Evolutionary conservation across 2,113 vertebrate species (phyloP).

Genomic region (Uria aalge): DNA sequence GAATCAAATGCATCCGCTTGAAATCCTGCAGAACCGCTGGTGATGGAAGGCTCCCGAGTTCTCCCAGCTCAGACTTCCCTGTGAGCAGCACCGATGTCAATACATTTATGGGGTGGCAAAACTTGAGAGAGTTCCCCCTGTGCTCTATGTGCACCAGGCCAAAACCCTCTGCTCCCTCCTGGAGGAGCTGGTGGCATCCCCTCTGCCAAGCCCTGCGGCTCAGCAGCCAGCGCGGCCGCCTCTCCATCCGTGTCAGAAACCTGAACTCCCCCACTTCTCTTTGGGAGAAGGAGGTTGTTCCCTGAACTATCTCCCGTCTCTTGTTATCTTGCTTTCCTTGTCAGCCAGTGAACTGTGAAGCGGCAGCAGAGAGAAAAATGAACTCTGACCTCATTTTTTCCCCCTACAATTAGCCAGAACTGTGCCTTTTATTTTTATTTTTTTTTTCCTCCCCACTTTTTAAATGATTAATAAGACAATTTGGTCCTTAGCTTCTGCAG

Average conservation of each 20-base stretch:
- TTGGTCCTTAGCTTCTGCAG: slow-evolving; percentile 55
- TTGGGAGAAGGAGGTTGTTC: background rate
- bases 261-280: slow-evolving; percentile 23
- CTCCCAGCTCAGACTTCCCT: background rate
- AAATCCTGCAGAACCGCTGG: background rate
- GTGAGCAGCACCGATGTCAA: background rate
- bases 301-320: slow-evolving; percentile 24
- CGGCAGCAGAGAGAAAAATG: background rate
- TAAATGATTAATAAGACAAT: slow-evolving; percentile 67
- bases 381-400: slow-evolving; percentile 41
- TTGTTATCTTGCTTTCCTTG: slow-evolving; percentile 53
- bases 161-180: background rate
- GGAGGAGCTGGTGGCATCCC: background rate
- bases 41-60: background rate
- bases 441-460: slow-evolving; percentile 5
- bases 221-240: background rate
- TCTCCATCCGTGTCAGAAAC: background rate
- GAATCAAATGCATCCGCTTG: background rate
- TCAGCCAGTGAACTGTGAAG: slow-evolving; percentile 53
- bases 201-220: background rate
- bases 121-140: background rate
- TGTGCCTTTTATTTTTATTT: slow-evolving; percentile 26
- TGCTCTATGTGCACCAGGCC: fast-evolving
- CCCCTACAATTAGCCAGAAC: slow-evolving; percentile 37
- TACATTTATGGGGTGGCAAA: background rate